Base-by-base conservation (phyloP, 2,113 vertebrate species). In the Aphelocoma coerulescens region DNA sequence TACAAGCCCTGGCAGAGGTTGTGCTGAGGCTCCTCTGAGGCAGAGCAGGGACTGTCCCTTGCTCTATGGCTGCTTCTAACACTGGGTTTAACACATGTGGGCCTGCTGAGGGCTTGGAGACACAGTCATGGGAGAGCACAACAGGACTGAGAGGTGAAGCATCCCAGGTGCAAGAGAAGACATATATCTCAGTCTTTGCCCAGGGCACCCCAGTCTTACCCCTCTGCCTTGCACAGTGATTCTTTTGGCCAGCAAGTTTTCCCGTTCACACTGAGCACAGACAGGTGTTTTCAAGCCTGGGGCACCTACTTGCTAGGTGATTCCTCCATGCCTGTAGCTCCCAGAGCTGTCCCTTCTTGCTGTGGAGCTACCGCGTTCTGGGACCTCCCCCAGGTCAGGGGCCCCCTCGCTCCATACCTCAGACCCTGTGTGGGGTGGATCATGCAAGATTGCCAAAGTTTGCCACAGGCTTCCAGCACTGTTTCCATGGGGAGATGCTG, bases 201-300 rank as follows among this genome's bases (percentile, higher is more conserved):
- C 37, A 17, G 20, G 32, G 14, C 63, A 89, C 16, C 35, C 17
- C n/a, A 71, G 18, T 35, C 33, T 52, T 63, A 28, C 17, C 18
- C 3, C 1, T 24, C 68, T 79, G 35, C 37, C 30, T 65, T 65
- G 22, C 30, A 12, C 0, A 0, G 27, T 10, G n/a, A 37, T 58
- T 28, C 24, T 58, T 80, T 81, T 62, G 51, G 54, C 54, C 67
- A 73, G 39, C 41, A 57, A 51, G n/a, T 16, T 86, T 91, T 84
- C 32, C 79, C 13, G 0, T 59, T 86, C 37, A 33, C 0, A 0
- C 15, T 76, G 32, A 68, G 30, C 30, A 48, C 51, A 62, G 14
- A 15, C 0, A 16, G 48, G 32, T 24, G 32, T 66, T 89, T 77
- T 91, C 51, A 88, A 66, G 51, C 26, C 55, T 33, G 54, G 55